Conservation (phyloP, 92 coral and sea anemone genomes). For the Anthopleura xanthogrammica region DNA sequence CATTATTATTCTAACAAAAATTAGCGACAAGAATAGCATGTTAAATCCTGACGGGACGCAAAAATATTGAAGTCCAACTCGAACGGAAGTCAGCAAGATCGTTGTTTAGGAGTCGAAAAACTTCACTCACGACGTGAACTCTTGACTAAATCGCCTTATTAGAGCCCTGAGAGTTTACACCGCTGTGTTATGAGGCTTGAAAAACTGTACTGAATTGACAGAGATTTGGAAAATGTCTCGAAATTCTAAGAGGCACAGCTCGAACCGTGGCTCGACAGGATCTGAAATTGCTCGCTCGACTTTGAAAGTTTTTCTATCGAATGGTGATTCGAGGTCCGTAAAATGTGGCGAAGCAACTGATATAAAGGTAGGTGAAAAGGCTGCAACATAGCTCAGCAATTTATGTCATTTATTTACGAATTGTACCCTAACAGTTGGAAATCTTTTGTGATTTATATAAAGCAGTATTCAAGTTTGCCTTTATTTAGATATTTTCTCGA, state of each 20-base stretch:
- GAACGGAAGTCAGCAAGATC: constrained; percentile 39
- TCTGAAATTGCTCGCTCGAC: constrained; percentile 90
- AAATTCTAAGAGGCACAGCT: constrained; percentile 72
- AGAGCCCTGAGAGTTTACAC: constrained; percentile 5
- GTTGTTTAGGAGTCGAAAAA: constrained; percentile 1
- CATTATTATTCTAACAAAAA: background rate
- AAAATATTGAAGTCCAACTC: constrained; percentile 27
- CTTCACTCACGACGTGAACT: constrained; percentile 2
- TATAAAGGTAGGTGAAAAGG: constrained; percentile 64
- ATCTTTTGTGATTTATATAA: constrained; percentile 6
- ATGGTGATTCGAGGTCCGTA: constrained; percentile 94
- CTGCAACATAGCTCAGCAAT: constrained; percentile 8
- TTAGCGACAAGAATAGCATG: constrained; percentile 9
- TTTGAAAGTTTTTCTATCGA: constrained; percentile 87
- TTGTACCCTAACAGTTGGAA: constrained; percentile 31
- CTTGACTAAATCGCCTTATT: constrained; percentile 8
- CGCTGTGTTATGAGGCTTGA: constrained; percentile 23
- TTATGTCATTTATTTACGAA: constrained; percentile 15
- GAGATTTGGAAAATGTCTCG: constrained; percentile 63
- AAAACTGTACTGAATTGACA: constrained; percentile 12
- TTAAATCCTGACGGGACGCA: constrained; percentile 12
- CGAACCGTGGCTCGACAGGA: constrained; percentile 86
- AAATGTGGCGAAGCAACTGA: constrained; percentile 98
- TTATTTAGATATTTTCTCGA: constrained; percentile 9
- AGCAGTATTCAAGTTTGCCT: constrained; percentile 21